Conservation (phyloP, 2,113 vertebrate genomes). For the Grus americana region DNA sequence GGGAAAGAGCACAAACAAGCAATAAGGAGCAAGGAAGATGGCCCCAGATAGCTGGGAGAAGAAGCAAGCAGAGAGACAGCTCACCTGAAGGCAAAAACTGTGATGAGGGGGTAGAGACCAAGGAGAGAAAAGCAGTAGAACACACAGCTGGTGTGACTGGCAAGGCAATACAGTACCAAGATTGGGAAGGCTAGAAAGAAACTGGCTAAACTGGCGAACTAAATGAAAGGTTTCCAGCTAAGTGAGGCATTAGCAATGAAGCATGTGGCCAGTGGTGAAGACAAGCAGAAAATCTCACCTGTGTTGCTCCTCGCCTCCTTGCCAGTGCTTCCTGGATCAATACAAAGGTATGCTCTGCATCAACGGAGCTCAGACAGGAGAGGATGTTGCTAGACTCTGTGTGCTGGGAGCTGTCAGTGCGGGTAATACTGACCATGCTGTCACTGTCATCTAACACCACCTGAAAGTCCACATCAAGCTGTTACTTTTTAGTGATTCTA, state of each 20-base stretch:
- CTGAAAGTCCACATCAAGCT: conserved; percentile 62
- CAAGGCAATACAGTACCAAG: background rate
- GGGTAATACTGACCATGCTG: background rate
- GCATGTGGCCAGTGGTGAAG: background rate
- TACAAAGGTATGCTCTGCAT: conserved; percentile 39
- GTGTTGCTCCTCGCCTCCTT: conserved; percentile 52
- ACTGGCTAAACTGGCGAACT: background rate
- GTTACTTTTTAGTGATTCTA: background rate
- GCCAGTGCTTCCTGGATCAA: conserved; percentile 68
- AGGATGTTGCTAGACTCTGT: background rate
- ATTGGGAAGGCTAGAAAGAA: background rate
- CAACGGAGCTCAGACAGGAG: conserved; percentile 3
- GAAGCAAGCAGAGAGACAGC: background rate
- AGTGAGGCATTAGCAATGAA: background rate
- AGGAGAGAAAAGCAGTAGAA: background rate
- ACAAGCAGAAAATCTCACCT: conserved; percentile 59
- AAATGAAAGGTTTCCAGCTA: background rate
- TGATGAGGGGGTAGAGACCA: background rate
- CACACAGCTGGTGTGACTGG: background rate
- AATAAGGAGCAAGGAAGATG: background rate
- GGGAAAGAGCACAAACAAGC: background rate
- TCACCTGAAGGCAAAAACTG: background rate
- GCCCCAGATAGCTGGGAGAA: background rate
- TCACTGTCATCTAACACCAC: conserved; percentile 60
- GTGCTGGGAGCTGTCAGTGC: background rate